Conservation (phyloP, 2,797 vertebrate genomes). For the Fratercula arctica region DNA sequence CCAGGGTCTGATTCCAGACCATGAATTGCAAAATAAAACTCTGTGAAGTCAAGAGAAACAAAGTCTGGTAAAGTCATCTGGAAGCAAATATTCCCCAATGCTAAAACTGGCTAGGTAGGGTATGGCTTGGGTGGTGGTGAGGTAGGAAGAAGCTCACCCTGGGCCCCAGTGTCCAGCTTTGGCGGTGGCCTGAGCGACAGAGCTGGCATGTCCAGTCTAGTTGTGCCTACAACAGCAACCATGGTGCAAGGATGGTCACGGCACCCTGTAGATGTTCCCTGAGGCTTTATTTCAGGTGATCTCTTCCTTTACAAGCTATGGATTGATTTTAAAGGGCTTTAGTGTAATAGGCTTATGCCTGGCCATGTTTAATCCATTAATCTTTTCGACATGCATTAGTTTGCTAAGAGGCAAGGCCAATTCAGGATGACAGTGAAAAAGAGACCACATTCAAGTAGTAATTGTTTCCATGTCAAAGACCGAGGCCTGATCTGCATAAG, state of each 20-base stretch:
- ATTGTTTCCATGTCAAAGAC: slow-evolving; percentile 50
- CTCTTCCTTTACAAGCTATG: slow-evolving; percentile 46
- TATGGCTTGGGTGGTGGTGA: background rate
- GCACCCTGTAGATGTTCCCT: background rate
- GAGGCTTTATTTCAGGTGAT: slow-evolving; percentile 45
- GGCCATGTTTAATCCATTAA: slow-evolving; percentile 64
- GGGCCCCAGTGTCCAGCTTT: background rate
- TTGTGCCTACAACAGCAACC: background rate
- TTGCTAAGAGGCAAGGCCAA: slow-evolving; percentile 40
- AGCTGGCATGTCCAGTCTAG: background rate
- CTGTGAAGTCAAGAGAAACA: background rate
- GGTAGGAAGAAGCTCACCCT: background rate
- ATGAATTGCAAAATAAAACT: background rate
- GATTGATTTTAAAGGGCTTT: slow-evolving; percentile 62
- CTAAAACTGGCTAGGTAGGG: background rate
- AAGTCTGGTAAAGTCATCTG: background rate
- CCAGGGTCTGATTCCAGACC: background rate
- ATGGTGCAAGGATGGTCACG: background rate
- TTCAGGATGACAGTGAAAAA: slow-evolving; percentile 57
- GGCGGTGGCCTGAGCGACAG: background rate
- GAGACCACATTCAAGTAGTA: slow-evolving; percentile 27
- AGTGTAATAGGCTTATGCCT: slow-evolving; percentile 58
- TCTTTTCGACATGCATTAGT: slow-evolving; percentile 54
- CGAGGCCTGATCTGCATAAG: background rate
- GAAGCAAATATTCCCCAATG: background rate